These are phyloP conservation scores for Hydroisotoma schaefferi DNA, from an alignment of 2,888 invertebrate species.

Conservation along the genomic window DNA sequence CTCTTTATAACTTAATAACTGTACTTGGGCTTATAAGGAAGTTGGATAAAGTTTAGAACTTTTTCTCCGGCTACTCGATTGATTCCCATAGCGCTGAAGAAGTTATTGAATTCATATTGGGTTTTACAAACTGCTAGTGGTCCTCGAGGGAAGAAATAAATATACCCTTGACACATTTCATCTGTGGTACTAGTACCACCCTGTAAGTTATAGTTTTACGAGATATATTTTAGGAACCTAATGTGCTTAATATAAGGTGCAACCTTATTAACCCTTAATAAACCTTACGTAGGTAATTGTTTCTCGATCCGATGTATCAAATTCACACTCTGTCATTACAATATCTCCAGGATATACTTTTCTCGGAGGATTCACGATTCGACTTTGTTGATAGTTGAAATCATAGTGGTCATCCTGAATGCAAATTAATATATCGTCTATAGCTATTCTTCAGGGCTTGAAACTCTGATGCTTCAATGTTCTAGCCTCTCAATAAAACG, in stretches of 20 bases:
- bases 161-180: conserved; percentile 83
- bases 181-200: conserved; percentile 79
- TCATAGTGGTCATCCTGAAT: conserved; percentile 74
- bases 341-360: conserved; percentile 75
- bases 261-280: neutral
- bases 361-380: conserved; percentile 70
- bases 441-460: neutral
- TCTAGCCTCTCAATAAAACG: neutral
- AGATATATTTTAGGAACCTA: neutral
- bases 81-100: conserved; percentile 77
- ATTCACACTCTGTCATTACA: conserved; percentile 77
- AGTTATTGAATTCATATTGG: conserved; percentile 78
- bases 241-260: neutral
- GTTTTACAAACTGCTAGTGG: conserved; percentile 77
- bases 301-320: conserved; percentile 66
- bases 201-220: conserved; percentile 42
- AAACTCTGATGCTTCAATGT: neutral
- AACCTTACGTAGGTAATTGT: conserved; percentile 62
- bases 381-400: conserved; percentile 78
- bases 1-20: too few species aligned
- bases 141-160: conserved; percentile 78
- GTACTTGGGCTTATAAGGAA: conserved; percentile 30
- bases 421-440: neutral
- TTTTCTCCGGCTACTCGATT: conserved; percentile 54
- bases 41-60: conserved; percentile 23